Base-by-base conservation (phyloP, 2,113 vertebrate species). In the Pipa parva region DNA sequence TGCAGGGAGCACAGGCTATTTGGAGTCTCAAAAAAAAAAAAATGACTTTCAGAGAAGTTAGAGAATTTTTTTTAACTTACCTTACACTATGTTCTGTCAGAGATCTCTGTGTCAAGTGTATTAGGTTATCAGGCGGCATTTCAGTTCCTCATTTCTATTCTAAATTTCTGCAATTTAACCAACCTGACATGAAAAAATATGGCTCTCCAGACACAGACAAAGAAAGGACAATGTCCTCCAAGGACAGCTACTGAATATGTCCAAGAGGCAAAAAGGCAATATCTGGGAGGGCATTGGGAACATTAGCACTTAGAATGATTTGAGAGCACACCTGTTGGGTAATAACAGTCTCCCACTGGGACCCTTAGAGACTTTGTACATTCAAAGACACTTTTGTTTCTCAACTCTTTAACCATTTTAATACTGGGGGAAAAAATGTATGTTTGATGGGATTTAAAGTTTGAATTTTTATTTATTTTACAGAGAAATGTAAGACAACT, bases 301-400 rank as follows among this genome's bases (percentile, higher is more conserved):
- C 63, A 21, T 4, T 58, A 66, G 72, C 82, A 84, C 84, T 82
- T 84, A 81, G 79, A 78, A 72, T 73, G 80, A 79, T 39, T 63
- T 71, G 71, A 26, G 72, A 73, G 73, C 24, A 27, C 74, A 80
- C 80, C 81, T 80, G 71, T 75, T 72, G 84, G 77, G 86, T 73
- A 81, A 79, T 86, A 83, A 88, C 81, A 78, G 82, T 75, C 75
- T 85, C 78, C 81, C 75, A 71, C 59, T 72, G 65, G 78, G 78
- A 58, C 28, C 75, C 1, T 50, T 64, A 77, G 80, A 73, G 81
- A 83, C 72, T 20, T 55, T 64, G 50, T 37, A 64, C 22, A 46
- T 46, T 46, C 12, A 65, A 24, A 10, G 18, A n/a, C 49, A 31
- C 22, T 29, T 63, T 63, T 20, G 49, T 29, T 8, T 3, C 27